phyloP scores from a whole-genome alignment of 2,113 vertebrate genomes.

The Montifringilla adamsi region DNA sequence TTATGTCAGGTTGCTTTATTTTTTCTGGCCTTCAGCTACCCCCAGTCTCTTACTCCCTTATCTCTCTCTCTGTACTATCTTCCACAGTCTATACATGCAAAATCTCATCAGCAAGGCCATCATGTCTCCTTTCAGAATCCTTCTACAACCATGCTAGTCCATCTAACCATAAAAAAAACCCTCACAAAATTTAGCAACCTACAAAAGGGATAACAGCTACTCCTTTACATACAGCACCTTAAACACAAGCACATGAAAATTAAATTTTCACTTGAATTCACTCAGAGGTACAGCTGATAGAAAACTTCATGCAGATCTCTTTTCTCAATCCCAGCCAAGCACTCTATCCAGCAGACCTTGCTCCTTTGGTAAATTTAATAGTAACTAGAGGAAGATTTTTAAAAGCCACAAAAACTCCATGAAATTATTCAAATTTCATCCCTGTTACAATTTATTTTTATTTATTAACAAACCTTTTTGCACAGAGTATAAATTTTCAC shows the following conservation, averaged over 20 bases:
- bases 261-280: background rate
- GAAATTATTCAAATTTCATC: background rate
- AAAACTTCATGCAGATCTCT: background rate
- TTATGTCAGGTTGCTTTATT: background rate
- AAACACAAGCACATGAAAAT: background rate
- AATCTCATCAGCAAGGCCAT: background rate
- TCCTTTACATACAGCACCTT: background rate
- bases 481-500: background rate
- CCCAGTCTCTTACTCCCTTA: background rate
- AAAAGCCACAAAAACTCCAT: background rate
- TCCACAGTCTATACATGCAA: background rate
- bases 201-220: background rate
- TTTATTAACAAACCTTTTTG: background rate
- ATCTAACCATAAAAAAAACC: background rate
- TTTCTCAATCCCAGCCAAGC: background rate
- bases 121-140: background rate
- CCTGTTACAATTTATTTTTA: background rate
- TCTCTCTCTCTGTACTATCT: background rate
- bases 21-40: background rate
- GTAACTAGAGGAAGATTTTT: background rate
- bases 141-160: background rate
- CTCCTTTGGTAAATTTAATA: background rate
- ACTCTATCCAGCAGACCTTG: background rate
- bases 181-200: background rate
- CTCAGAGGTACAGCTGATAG: background rate